Conservation (phyloP, 2,113 vertebrate genomes). For the Penelope pileata region DNA sequence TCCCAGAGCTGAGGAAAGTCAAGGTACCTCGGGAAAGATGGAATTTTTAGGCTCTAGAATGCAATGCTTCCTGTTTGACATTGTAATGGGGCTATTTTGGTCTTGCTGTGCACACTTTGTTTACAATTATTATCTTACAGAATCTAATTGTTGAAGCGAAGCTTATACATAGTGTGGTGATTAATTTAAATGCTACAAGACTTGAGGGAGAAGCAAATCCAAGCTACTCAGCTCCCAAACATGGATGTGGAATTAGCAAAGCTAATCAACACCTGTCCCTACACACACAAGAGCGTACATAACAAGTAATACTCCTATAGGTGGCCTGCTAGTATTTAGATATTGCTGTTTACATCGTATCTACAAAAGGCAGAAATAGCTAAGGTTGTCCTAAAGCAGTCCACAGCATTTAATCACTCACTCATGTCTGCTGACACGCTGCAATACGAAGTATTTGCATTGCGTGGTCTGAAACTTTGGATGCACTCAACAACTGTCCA, state of each 20-base stretch:
- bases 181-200: neutral
- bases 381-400: neutral
- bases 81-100: neutral
- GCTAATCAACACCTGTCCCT: fast-evolving
- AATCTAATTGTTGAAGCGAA: neutral
- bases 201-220: neutral
- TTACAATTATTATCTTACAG: constrained; percentile 30
- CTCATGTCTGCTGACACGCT: neutral
- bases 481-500: neutral
- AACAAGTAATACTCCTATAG: fast-evolving
- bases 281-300: neutral
- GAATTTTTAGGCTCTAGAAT: neutral
- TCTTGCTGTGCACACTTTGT: constrained; percentile 1
- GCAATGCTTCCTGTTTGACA: constrained; percentile 15
- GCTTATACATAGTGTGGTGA: neutral
- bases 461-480: neutral
- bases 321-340: neutral
- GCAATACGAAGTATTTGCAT: neutral
- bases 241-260: neutral
- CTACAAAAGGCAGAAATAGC: neutral
- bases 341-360: neutral
- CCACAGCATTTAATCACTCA: fast-evolving
- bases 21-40: neutral
- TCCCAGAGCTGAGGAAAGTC: neutral
- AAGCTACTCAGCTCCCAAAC: neutral